These are phyloP conservation scores for Rhamnusium bicolor DNA, from an alignment of 2,888 invertebrate species.

Conservation along the genomic window DNA sequence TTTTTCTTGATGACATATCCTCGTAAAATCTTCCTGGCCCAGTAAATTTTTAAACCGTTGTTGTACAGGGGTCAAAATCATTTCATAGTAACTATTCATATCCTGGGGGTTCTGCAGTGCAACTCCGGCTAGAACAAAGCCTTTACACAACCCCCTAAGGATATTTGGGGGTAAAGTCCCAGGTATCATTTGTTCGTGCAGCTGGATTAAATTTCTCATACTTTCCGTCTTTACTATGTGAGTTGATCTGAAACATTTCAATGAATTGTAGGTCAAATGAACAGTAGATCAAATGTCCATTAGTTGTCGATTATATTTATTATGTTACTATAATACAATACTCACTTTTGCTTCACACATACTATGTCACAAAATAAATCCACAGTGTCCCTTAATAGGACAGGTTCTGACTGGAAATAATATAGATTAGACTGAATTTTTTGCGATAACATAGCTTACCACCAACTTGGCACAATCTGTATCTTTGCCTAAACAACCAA, in stretches of 20 bases:
- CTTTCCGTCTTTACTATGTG: constrained; percentile 75
- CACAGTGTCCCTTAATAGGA: constrained; percentile 77
- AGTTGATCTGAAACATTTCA: constrained; percentile 73
- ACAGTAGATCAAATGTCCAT: neutral
- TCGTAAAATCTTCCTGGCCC: constrained; percentile 73
- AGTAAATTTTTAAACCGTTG: constrained; percentile 74
- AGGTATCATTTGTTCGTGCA: constrained; percentile 72
- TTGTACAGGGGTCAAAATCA: constrained; percentile 71
- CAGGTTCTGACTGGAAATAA: constrained; percentile 77
- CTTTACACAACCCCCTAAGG: constrained; percentile 80
- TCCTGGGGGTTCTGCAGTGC: constrained; percentile 67
- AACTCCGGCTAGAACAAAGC: constrained; percentile 80
- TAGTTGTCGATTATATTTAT: neutral
- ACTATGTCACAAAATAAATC: constrained; percentile 73
- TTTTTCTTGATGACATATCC: constrained; percentile 76
- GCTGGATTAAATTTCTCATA: constrained; percentile 73
- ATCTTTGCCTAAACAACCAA: constrained; percentile 78
- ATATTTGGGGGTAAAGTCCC: constrained; percentile 75
- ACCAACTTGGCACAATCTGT: constrained; percentile 79
- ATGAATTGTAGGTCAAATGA: neutral
- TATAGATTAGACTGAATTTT: constrained; percentile 78
- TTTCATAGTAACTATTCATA: constrained; percentile 64
- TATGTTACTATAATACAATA: constrained; percentile 27
- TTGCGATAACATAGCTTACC: constrained; percentile 77
- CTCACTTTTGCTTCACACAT: constrained; percentile 68